Evolutionary conservation across 1,140 invertebrate species (phyloP).

Genomic region (Latrodectus geometricus): DNA sequence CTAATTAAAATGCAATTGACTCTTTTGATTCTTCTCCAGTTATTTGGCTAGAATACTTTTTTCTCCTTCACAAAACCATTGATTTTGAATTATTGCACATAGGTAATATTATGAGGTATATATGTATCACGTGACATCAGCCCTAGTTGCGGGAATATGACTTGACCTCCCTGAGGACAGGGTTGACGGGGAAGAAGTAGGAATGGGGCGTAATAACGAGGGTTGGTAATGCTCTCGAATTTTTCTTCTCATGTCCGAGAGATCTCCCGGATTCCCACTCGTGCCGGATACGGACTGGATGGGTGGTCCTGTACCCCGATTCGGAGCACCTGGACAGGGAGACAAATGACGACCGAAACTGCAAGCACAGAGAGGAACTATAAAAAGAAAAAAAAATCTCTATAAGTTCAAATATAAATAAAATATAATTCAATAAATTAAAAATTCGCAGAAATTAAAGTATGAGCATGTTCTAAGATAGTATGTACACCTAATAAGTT

Average conservation of each 20-base stretch:
- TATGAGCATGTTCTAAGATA: too few relatives aligned
- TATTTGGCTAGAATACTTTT: too few relatives aligned
- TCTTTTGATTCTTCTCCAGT: too few relatives aligned
- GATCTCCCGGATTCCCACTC: background rate
- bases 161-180: background rate
- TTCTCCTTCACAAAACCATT: too few relatives aligned
- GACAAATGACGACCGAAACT: constrained; percentile 50
- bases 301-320: background rate
- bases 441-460: too few relatives aligned
- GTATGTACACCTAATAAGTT: too few relatives aligned
- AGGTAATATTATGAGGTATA: too few relatives aligned
- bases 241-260: constrained; percentile 21
- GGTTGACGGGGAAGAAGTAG: constrained; percentile 1
- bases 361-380: constrained; percentile 55
- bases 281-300: background rate
- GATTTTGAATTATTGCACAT: too few relatives aligned
- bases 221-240: constrained; percentile 18
- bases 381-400: background rate
- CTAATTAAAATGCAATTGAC: too few relatives aligned
- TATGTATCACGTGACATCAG: constrained; percentile 1
- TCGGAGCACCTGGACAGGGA: constrained; percentile 20
- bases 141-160: background rate
- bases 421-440: background rate
- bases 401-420: background rate
- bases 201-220: constrained; percentile 34